Conservation (phyloP, 2,113 vertebrate genomes). For the Pelmatolapia mariae region DNA sequence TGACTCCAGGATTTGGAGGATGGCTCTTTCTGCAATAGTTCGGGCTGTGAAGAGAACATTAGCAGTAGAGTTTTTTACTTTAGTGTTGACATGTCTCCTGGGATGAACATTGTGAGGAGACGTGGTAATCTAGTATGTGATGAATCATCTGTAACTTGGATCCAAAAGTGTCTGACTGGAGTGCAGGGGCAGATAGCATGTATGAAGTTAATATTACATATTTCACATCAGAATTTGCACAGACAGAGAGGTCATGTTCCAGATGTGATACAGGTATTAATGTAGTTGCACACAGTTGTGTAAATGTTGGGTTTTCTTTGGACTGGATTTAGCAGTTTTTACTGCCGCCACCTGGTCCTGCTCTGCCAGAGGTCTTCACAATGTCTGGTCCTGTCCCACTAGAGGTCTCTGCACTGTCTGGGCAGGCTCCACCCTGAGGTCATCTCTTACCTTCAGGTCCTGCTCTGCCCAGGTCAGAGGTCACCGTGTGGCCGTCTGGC, state of each 20-base stretch:
- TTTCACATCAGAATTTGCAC: not conserved
- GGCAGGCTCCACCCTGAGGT: not conserved
- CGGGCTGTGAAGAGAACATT: not conserved
- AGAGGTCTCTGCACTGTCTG: not conserved
- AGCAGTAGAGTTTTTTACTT: not conserved
- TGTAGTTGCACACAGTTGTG: not conserved
- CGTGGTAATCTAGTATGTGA: not conserved
- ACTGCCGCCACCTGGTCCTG: not conserved
- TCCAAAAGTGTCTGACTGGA: too few species aligned
- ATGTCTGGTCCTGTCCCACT: not conserved
- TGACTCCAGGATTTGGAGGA: not conserved
- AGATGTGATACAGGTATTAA: not conserved
- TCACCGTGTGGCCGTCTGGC: not conserved
- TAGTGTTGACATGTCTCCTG: not conserved
- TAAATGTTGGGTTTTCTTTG: not conserved
- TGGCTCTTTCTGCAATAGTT: not conserved
- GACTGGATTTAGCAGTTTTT: not conserved
- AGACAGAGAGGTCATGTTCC: not conserved
- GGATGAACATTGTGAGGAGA: not conserved
- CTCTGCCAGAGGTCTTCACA: not conserved
- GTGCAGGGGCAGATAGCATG: too few species aligned
- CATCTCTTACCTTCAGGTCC: not conserved
- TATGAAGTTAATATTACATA: not conserved
- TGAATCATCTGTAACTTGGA: too few species aligned
- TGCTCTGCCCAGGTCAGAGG: not conserved